Evolutionary conservation across 2,888 invertebrate genomes (phyloP).

Genomic region (Monoplex corrugatus): DNA sequence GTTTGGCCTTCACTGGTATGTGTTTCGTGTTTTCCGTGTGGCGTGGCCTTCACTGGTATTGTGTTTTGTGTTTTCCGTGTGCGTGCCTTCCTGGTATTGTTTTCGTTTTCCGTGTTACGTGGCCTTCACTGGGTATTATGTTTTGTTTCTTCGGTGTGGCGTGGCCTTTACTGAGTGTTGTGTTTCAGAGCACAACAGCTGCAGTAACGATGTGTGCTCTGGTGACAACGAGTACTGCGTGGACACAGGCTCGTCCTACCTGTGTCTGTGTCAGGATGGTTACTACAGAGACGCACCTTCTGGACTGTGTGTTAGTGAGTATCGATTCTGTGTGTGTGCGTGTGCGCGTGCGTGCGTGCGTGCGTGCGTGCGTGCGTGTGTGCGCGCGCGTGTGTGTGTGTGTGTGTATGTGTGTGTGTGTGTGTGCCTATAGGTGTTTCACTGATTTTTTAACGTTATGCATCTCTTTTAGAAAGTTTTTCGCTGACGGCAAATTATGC

Average conservation of each 20-base stretch:
- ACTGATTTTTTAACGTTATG: too few relatives aligned
- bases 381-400: background rate
- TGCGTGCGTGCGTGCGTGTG: background rate
- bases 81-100: background rate
- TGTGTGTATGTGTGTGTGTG: background rate
- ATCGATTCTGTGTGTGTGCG: background rate
- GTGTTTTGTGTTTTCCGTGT: too few relatives aligned
- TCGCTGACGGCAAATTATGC: too few relatives aligned
- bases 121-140: too few relatives aligned
- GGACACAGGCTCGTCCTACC: background rate
- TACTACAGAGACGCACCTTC: background rate
- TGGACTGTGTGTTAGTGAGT: conserved; percentile 21
- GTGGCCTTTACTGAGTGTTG: too few relatives aligned
- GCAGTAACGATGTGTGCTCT: background rate
- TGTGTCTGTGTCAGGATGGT: background rate
- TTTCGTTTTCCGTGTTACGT: too few relatives aligned
- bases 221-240: background rate
- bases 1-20: too few relatives aligned
- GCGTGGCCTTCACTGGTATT: too few relatives aligned
- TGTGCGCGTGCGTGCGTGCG: background rate
- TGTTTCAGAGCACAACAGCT: background rate
- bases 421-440: too few relatives aligned
- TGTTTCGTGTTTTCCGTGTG: too few relatives aligned
- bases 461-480: too few relatives aligned
- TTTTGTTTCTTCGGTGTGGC: too few relatives aligned